Evolutionary conservation across 2,888 invertebrate species (phyloP).

Genomic region (Elaeidobius kamerunicus): DNA sequence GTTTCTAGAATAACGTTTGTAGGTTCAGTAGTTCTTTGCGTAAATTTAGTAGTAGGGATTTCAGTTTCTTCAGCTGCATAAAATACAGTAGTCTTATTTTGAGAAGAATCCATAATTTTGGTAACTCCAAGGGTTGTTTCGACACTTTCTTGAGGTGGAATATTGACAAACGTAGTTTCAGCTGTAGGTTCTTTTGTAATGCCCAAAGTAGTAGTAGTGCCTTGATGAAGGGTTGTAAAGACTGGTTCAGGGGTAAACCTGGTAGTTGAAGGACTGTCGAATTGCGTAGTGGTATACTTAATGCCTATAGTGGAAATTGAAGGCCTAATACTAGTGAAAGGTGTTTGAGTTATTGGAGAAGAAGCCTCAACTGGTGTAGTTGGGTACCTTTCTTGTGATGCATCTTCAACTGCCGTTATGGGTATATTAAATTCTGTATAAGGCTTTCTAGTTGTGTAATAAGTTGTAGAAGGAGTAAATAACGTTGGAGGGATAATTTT

Average conservation of each 20-base stretch:
- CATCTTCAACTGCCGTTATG: constrained; percentile 16
- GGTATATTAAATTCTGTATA: constrained; percentile 4
- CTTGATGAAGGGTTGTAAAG: constrained; percentile 5
- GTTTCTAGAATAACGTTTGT: constrained; percentile 5
- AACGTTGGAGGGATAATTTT: background rate
- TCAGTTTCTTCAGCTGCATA: constrained; percentile 12
- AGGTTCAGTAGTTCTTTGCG: constrained; percentile 3
- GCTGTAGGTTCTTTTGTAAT: constrained; percentile 12
- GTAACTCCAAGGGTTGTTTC: constrained; percentile 15
- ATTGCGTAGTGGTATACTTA: constrained; percentile 9
- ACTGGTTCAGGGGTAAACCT: background rate
- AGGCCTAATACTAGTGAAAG: constrained; percentile 1
- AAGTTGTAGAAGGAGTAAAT: constrained; percentile 1
- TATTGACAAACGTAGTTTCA: background rate
- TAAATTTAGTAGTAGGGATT: background rate
- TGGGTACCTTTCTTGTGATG: constrained; percentile 21
- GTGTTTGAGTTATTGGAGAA: constrained; percentile 8
- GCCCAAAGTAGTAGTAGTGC: constrained; percentile 1
- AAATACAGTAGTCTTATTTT: constrained; percentile 16
- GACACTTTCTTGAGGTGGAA: constrained; percentile 1
- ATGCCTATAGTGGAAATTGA: background rate
- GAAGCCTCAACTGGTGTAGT: constrained; percentile 1
- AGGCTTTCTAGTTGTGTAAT: background rate
- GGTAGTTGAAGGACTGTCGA: background rate
- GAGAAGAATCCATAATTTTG: constrained; percentile 10